Evolutionary conservation across 2,113 vertebrate genomes (phyloP).

Genomic region (Tor tambroides): DNA sequence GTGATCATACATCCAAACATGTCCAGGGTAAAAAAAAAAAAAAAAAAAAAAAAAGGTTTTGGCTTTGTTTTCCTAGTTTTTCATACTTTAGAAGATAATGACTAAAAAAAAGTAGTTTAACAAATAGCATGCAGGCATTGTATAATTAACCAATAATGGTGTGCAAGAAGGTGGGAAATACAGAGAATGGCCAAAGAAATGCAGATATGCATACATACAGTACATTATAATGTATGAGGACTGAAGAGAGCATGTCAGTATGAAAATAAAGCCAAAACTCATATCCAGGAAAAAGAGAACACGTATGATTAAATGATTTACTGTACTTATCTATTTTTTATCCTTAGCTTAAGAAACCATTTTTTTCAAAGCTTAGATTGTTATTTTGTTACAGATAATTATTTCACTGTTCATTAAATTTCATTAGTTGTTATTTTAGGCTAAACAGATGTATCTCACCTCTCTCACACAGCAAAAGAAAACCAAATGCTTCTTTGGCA

Average conservation of each 20-base stretch:
- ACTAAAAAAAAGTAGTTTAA: not conserved
- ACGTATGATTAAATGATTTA: not conserved
- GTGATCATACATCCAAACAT: not conserved
- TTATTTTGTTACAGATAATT: not conserved
- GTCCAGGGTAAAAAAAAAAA: no score
- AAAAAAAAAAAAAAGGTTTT: not conserved
- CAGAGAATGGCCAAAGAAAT: not conserved
- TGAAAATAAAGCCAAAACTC: not conserved
- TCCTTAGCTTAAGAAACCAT: not conserved
- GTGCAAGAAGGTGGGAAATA: not conserved
- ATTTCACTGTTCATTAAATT: not conserved
- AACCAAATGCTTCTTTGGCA: conserved; percentile 47
- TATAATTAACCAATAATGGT: not conserved
- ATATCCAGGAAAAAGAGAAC: not conserved
- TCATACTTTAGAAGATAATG: not conserved
- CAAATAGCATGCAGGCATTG: not conserved
- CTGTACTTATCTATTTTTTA: not conserved
- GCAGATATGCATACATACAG: not conserved
- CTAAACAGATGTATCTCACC: conserved; percentile 17
- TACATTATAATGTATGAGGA: not conserved
- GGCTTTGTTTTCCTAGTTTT: not conserved
- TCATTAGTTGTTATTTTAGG: conserved; percentile 25
- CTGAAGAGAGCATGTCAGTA: not conserved
- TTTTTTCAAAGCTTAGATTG: not conserved
- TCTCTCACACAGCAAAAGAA: conserved; percentile 44